Base-by-base conservation (phyloP, 1,140 invertebrate genomes). In the Lethocerus indicus region DNA sequence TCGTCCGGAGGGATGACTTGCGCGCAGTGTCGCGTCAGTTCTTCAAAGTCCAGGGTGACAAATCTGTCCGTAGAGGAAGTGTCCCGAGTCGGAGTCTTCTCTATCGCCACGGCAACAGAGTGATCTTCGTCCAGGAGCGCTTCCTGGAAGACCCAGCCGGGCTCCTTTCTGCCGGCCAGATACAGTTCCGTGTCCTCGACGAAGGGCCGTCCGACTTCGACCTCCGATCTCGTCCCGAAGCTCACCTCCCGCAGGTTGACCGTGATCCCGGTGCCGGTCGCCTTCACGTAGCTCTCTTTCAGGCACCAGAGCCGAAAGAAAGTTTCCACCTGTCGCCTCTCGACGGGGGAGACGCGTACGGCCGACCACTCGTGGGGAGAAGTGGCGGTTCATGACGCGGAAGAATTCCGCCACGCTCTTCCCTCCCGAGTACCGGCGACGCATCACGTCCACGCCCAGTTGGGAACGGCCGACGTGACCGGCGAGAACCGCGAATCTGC, bases 281-380 rank as follows among this genome's bases (percentile, higher is more conserved):
- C 89, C 70, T 96, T 97, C 0, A 91, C 81, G 63, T 90, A 91
- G 63, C 87, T 87, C 63, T 97, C 93, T 69, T 97, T 96, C n/a
- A 96, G 67, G 55, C 84, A 83, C 92, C 92, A 96, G 60, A 84
- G 71, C 50, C 92, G 72, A 63, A 80, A 92, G 63, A 94, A 95
- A 55, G 75, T 79, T 6, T 66, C 64, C 14, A 88, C 58, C 67
- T 81, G 68, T 37, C 77, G 71, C 13, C 58, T 54, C 44, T 78
- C 67, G 35, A 69, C 66, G 13, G 54, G 14, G 52, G 57, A 60
- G 16, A 63, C 64, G 25, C 62, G 69, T 50, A 96, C 91, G 47
- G 70, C 74, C 2, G 56, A 54, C 90, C 89, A 95, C 65, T 96
- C 91, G 4, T 68, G 57, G 9, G 14, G 87, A 81, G 63, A 94